Evolutionary conservation across 2,797 vertebrate genomes (phyloP).

Genomic region (Varecia variegata): DNA sequence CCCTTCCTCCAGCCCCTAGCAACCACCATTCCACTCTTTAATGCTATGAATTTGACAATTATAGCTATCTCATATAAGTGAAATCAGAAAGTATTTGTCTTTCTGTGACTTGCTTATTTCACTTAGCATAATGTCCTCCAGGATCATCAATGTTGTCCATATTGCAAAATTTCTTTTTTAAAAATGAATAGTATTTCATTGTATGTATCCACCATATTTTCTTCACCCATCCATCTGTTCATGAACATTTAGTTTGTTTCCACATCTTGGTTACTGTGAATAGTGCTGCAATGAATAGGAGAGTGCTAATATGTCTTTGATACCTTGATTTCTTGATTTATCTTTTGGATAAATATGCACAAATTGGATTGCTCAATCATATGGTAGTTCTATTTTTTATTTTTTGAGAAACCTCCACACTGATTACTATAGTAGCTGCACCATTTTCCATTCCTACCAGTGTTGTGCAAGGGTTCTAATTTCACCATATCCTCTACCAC

Average conservation of each 20-base stretch:
- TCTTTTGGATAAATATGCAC: background rate
- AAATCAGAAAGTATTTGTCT: background rate
- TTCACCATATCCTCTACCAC: background rate
- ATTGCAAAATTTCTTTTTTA: background rate
- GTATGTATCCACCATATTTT: background rate
- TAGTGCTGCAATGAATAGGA: background rate
- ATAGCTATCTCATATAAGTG: background rate
- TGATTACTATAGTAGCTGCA: background rate
- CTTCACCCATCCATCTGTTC: background rate
- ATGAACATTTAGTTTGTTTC: background rate
- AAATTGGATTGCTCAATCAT: background rate
- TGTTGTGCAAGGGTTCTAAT: background rate
- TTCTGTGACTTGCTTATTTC: background rate
- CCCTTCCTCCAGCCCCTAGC: background rate
- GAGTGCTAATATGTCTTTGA: background rate
- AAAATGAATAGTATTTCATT: background rate
- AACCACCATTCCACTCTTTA: background rate
- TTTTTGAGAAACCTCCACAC: background rate
- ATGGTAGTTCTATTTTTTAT: background rate
- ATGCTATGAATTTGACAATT: background rate
- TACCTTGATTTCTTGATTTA: background rate
- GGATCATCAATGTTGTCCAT: background rate
- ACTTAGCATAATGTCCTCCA: background rate
- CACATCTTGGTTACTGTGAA: background rate
- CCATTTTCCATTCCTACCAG: background rate